Evolutionary conservation across 2,113 vertebrate species (phyloP), one percentile per base, ranked within the genome.

Genomic region (Solea solea): DNA sequence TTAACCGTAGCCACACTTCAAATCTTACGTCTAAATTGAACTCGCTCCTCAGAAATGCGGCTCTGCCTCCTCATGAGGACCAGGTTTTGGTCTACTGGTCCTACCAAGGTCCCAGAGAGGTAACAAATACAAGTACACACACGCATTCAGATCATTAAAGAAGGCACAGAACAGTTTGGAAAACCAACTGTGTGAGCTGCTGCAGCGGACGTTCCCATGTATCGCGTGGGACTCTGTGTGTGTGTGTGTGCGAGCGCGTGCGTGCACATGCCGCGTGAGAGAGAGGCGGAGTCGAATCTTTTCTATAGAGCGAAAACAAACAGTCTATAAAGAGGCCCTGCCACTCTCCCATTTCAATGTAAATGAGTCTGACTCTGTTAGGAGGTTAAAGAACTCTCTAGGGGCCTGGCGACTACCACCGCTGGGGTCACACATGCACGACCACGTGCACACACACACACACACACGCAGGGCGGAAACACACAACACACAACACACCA

Each of bases 361-460:
- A 95, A 95, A 95, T 94, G 81, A 86, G 92, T 89, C 91, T 91
- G 85, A 93, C 92, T 94, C 91, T 95, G 88, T 92, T 85, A 62
- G 86, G 76, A 92, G 91, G 92, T 92, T 93, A 89, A 93, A 90
- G 93, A 94, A 88, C 61, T 79, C 90, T 81, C 82, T 81, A 14
- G 91, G 89, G 91, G 89, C 89, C 85, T 90, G 87, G 71, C 79
- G 67, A 82, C 88, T 82, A 89, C 83, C 85, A 86, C 88, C 82
- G 45, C 82, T 86, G 80, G 82, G 74, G 82, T 91, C 88, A 91
- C 88, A 84, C 82, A 86, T 52, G 72, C 83, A 80, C 73, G 11
- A 56, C 16, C 28, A 72, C 39, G 48, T 56, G 57, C 9, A n/a
- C 76, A 51, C 70, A 49, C 67, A 83, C 41, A 64, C 80, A 65